Evolutionary conservation across 2,888 invertebrate species (phyloP).

Genomic region (Diloba caeruleocephala): DNA sequence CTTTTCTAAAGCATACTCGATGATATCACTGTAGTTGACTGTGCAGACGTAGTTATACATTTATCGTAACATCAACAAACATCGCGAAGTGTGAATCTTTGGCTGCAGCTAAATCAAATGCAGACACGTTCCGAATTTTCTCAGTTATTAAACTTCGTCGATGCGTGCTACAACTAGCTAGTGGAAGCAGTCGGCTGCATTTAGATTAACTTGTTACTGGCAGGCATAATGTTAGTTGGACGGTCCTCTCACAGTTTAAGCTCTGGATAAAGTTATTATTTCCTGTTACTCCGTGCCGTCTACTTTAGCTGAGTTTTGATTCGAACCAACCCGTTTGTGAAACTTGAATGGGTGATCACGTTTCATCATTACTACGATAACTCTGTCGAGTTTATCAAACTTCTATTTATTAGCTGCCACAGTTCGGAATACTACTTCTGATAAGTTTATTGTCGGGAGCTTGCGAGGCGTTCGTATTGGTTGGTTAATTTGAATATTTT

Average conservation of each 20-base stretch:
- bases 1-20: constrained; percentile 69
- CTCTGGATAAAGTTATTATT: constrained; percentile 87
- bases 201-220: constrained; percentile 89
- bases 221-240: constrained; percentile 88
- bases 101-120: constrained; percentile 68
- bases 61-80: constrained; percentile 40
- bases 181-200: constrained; percentile 83
- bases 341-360: constrained; percentile 86
- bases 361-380: constrained; percentile 81
- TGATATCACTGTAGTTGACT: constrained; percentile 62
- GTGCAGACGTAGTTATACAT: constrained; percentile 17
- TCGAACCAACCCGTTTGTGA: constrained; percentile 81
- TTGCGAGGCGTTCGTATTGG: constrained; percentile 25
- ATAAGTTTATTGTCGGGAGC: constrained; percentile 39
- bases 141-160: constrained; percentile 82
- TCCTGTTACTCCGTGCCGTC: constrained; percentile 83
- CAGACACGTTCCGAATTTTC: constrained; percentile 78
- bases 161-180: constrained; percentile 81
- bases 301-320: constrained; percentile 85
- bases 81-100: constrained; percentile 60
- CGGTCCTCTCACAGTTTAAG: constrained; percentile 83
- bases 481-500: constrained; percentile 20
- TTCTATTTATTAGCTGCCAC: constrained; percentile 71
- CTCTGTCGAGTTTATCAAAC: constrained; percentile 76
- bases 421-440: constrained; percentile 56